A percentile compares a stretch with the other conserved stretches of the same genome.
Conservation (phyloP, 2,888 invertebrate species). For the Tillus elongatus region DNA sequence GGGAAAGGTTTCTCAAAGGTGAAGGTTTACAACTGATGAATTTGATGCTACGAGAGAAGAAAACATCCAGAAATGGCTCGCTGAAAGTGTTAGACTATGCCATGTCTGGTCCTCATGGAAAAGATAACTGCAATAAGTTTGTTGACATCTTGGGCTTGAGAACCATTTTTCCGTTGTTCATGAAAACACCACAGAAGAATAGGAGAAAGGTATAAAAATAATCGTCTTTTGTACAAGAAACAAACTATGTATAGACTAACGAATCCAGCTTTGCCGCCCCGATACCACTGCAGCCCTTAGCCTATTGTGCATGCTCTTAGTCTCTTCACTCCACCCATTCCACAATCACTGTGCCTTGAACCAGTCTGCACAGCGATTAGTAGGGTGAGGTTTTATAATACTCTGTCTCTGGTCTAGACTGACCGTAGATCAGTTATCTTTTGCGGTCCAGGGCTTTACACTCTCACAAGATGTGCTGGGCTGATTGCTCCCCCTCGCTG, state of each 20-base stretch:
- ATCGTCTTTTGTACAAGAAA: background rate
- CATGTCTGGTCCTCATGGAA: constrained; percentile 85
- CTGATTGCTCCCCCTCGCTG: too few relatives aligned
- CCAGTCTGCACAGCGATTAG: too few relatives aligned
- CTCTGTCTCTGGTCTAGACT: too few relatives aligned
- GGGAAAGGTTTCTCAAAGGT: constrained; percentile 86
- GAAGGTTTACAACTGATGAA: constrained; percentile 99
- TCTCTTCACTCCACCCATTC: too few relatives aligned
- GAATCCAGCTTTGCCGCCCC: too few relatives aligned
- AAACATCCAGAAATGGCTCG: constrained; percentile 91
- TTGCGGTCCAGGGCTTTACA: too few relatives aligned
- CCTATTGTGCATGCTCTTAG: too few relatives aligned
- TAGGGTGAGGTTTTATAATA: too few relatives aligned
- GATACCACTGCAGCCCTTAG: too few relatives aligned
- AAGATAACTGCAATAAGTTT: constrained; percentile 94
- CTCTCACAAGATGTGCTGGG: too few relatives aligned
- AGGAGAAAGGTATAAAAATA: constrained; percentile 45
- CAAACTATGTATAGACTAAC: background rate
- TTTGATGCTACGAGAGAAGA: constrained; percentile 95
- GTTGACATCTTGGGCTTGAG: constrained; percentile 94
- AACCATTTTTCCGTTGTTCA: constrained; percentile 95
- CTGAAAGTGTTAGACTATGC: constrained; percentile 97
- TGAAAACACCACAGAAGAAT: constrained; percentile 92
- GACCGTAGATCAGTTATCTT: too few relatives aligned
- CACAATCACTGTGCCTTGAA: too few relatives aligned